Conservation (phyloP, 2,888 invertebrate species). For the Tipula vernalis region DNA sequence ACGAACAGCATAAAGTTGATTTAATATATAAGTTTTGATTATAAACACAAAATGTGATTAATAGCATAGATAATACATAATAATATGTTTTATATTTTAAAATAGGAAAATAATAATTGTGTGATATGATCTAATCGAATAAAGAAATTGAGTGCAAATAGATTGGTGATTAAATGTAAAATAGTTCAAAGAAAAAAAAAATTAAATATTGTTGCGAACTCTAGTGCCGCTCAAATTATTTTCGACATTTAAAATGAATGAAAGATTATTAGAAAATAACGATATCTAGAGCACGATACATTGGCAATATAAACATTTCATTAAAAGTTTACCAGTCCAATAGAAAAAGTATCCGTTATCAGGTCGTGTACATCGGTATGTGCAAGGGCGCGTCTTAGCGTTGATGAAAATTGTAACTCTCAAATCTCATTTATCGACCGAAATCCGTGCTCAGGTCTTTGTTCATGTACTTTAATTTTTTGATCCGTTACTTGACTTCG, state of each 20-base stretch:
- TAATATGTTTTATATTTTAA: not conserved
- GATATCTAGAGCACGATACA: not conserved
- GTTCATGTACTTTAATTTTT: too few species aligned
- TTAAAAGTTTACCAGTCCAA: not conserved
- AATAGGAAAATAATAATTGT: not conserved
- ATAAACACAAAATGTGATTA: not conserved
- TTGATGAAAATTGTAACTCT: too few species aligned
- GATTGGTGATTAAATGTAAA: not conserved
- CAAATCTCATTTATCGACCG: too few species aligned
- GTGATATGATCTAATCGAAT: not conserved
- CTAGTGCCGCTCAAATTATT: not conserved
- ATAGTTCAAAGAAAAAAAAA: not conserved
- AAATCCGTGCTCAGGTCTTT: too few species aligned
- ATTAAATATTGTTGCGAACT: not conserved
- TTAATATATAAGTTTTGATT: not conserved
- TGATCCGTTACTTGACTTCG: too few species aligned
- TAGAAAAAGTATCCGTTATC: too few species aligned
- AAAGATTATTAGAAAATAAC: not conserved
- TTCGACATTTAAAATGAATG: not conserved
- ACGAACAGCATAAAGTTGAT: not conserved
- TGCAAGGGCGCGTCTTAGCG: too few species aligned
- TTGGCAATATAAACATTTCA: not conserved
- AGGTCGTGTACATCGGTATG: too few species aligned
- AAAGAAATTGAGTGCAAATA: slow-evolving; percentile 4
- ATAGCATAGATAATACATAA: not conserved